Conservation (phyloP, 2,888 invertebrate species). For the Zaprionus bogoriensis region DNA sequence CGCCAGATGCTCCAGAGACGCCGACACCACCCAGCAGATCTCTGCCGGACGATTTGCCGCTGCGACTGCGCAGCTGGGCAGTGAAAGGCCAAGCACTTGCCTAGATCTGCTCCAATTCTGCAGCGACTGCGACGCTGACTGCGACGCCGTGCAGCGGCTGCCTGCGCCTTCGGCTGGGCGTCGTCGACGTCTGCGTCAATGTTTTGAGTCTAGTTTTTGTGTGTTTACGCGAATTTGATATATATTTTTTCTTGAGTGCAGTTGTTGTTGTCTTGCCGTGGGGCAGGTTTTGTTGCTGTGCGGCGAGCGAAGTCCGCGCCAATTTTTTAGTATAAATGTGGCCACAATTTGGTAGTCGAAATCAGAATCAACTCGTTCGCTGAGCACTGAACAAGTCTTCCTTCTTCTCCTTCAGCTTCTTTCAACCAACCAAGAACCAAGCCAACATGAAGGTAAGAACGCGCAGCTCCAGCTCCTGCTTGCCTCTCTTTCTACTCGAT, state of each 20-base stretch:
- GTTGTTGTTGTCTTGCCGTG: slow-evolving; percentile 44
- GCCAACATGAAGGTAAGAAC: slow-evolving; percentile 82
- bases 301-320: slow-evolving; percentile 46
- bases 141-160: slow-evolving; percentile 25
- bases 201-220: slow-evolving; percentile 60
- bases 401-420: slow-evolving; percentile 61
- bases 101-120: slow-evolving; percentile 60
- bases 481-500: not conserved
- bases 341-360: slow-evolving; percentile 78
- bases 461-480: not conserved
- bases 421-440: slow-evolving; percentile 55
- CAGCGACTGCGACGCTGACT: slow-evolving; percentile 11
- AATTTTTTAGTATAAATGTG: slow-evolving; percentile 81
- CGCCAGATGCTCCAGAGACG: slow-evolving; percentile 45
- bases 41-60: slow-evolving; percentile 61
- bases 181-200: slow-evolving; percentile 33
- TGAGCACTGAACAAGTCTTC: slow-evolving; percentile 80
- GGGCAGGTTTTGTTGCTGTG: slow-evolving; percentile 57
- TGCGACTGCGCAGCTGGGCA: slow-evolving; percentile 47
- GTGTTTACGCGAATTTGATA: slow-evolving; percentile 60
- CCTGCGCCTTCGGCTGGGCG: slow-evolving; percentile 55
- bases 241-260: slow-evolving; percentile 53
- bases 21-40: slow-evolving; percentile 62
- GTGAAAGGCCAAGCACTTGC: slow-evolving; percentile 53
- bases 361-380: slow-evolving; percentile 82